Evolutionary conservation across 1,140 invertebrate species (phyloP).

Genomic region (Atta colombica): DNA sequence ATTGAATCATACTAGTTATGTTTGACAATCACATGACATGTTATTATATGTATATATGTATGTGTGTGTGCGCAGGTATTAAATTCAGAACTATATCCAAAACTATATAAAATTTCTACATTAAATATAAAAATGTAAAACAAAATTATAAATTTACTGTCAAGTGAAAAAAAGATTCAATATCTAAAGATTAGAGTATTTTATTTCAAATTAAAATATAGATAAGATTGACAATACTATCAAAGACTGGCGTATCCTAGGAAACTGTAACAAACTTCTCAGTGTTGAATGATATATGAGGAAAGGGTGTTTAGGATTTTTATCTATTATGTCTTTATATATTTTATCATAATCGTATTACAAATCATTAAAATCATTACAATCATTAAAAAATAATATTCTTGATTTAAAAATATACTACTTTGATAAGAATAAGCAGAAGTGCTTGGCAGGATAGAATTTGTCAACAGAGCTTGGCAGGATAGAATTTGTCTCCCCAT

Average conservation of each 20-base stretch:
- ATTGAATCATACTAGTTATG: constrained; percentile 22
- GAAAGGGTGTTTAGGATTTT: constrained; percentile 26
- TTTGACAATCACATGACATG: no score
- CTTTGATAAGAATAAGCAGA: not conserved
- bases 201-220: constrained; percentile 24
- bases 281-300: constrained; percentile 27
- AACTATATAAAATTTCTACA: not conserved
- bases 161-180: not conserved
- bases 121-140: constrained; percentile 29
- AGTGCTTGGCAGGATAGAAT: not conserved
- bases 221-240: constrained; percentile 11
- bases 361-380: constrained; percentile 24
- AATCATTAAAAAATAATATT: constrained; percentile 20
- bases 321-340: constrained; percentile 38
- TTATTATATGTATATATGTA: no score
- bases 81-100: not conserved
- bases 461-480: not conserved
- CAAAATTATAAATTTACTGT: not conserved
- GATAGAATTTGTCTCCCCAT: constrained; percentile 1
- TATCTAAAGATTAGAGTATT: constrained; percentile 23
- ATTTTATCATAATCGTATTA: constrained; percentile 4
- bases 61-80: not conserved
- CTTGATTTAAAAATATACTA: not conserved
- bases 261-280: constrained; percentile 56
- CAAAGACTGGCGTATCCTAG: constrained; percentile 62